A percentile compares a stretch with the other conserved stretches of the same genome.
Conservation (phyloP, 2,888 invertebrate species). For the Aphodius sticticus region DNA sequence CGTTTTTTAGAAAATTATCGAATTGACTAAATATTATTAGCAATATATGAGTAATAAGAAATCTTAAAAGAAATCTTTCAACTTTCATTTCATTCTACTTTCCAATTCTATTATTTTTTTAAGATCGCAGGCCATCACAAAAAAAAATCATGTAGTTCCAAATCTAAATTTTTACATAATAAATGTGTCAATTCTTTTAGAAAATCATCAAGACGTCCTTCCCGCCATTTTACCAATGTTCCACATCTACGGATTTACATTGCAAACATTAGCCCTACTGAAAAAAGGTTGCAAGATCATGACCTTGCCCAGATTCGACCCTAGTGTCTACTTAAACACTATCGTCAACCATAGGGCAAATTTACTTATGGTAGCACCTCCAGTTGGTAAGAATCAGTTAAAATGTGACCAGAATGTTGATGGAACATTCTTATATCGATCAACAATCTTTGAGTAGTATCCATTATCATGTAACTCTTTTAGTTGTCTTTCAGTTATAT, state of each 20-base stretch:
- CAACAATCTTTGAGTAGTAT: no score
- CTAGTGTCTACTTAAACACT: slow-evolving; percentile 70
- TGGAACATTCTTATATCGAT: no score
- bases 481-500: slow-evolving; percentile 64
- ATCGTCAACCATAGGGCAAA: slow-evolving; percentile 70
- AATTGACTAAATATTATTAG: no score
- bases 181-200: slow-evolving; percentile 53
- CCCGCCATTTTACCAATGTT: slow-evolving; percentile 81
- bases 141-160: background rate
- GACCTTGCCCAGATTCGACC: slow-evolving; percentile 78
- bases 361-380: slow-evolving; percentile 80
- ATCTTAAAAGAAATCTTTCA: no score
- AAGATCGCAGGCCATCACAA: no score
- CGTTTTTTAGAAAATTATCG: no score
- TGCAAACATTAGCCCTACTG: slow-evolving; percentile 67
- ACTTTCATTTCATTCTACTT: no score
- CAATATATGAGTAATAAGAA: no score
- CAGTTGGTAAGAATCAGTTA: slow-evolving; percentile 68
- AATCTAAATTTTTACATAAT: background rate
- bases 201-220: slow-evolving; percentile 67
- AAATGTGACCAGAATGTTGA: no score
- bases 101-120: no score
- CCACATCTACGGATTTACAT: slow-evolving; percentile 81
- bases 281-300: slow-evolving; percentile 70
- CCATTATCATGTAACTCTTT: background rate